Base-by-base conservation (phyloP, 2,113 vertebrate species). In the Pelmatolapia mariae region DNA sequence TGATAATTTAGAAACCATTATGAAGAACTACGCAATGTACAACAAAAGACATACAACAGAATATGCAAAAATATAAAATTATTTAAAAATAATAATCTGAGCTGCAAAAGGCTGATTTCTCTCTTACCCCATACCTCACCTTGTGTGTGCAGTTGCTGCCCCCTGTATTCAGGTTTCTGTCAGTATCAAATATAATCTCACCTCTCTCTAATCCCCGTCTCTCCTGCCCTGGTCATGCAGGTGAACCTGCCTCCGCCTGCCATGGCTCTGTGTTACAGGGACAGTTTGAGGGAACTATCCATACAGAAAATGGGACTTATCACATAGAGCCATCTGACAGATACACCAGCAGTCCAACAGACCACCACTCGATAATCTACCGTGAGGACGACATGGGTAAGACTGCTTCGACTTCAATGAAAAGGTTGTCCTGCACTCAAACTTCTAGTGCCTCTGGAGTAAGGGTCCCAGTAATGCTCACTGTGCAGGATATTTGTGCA, bases 311-410 rank as follows among this genome's bases (percentile, higher is more conserved):
- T 1, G 96, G 96, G 9, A 97, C 95, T 5, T 97, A 95, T 81
- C 96, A 97, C 22, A 78, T 97, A 9, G 97, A 97, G 78, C 91
- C 96, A 1, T 26, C 92, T 7, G 63, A 93, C 0, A 94, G 93
- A 87, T 94, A 94, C 66, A 85, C 36, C 81, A 85, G 43, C 43
- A 83, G 4, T 15, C 40, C 83, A 2, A 76, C 85, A 24, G 89
- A 95, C 3, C 87, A 95, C 36, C 97, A 97, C 89, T 97, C 96
- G 2, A 90, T 97, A n/a, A 97, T 98, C 90, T 97, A 98, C 91
- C 97, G 95, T 5, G 95, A 97, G 56, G 93, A 96, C 2, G 96
- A 97, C 90, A 82, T 97, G 33, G 96, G 97, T 97, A 92, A 96
- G 96, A 86, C 9, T 36, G 13, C 18, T 33, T 86, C 52, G 7